These are phyloP conservation scores for Pelmatolapia mariae DNA, from an alignment of 2,113 vertebrate genomes.

Conservation along the genomic window DNA sequence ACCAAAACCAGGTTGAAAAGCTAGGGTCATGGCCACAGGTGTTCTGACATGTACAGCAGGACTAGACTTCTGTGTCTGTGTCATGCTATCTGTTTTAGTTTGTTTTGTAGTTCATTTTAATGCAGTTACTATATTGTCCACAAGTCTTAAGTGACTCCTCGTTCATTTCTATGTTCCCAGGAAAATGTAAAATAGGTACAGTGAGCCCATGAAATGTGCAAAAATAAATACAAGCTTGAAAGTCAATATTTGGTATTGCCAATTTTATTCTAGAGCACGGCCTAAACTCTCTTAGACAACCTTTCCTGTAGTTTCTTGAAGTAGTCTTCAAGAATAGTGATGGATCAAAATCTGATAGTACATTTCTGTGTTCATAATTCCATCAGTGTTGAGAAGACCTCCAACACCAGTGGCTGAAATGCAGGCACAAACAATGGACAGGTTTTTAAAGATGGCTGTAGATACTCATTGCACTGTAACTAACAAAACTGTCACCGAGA, in stretches of 20 bases:
- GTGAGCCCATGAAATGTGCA: neutral
- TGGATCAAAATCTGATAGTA: neutral
- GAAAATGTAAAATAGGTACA: neutral
- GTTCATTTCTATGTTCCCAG: neutral
- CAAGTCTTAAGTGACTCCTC: neutral
- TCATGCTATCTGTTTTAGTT: neutral
- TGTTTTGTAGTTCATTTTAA: neutral
- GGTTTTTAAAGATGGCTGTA: neutral
- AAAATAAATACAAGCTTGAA: neutral
- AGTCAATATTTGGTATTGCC: neutral
- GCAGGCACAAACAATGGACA: neutral
- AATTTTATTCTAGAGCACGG: neutral
- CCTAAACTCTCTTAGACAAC: neutral
- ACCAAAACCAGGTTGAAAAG: neutral
- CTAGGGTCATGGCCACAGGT: neutral
- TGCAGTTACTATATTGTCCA: neutral
- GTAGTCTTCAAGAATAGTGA: neutral
- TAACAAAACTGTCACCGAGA: neutral
- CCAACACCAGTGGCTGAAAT: neutral
- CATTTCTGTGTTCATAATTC: neutral
- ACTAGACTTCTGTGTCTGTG: neutral
- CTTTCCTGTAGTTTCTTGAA: neutral
- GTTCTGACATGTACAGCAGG: neutral
- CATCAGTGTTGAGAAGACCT: neutral
- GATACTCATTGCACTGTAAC: neutral